Evolutionary conservation across 1,140 invertebrate genomes (phyloP), one percentile per base, ranked within the genome.

Genomic region (Zaprionus gabonicus): DNA sequence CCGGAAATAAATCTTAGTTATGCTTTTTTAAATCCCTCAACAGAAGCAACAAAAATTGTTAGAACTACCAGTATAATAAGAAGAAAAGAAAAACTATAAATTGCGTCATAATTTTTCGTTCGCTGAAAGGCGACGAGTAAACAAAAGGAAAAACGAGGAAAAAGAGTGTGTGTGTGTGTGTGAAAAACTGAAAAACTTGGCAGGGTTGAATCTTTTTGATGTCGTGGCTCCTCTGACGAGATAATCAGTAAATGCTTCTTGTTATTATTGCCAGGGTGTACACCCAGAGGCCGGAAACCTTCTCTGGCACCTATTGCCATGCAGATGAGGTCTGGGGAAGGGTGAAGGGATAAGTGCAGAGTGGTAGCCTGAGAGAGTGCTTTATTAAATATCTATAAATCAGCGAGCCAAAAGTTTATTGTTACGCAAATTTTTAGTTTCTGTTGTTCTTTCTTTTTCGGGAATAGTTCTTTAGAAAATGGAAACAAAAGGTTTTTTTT

Each of bases 1-100:
- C 81, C 81, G 84, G 84, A 88, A 88, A 88, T 88, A 88, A 88
- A 88, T 88, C 85, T 90, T 90, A 76, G 84, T 87, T 87, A 87
- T 88, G 81, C 84, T 55, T 72, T 72, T 69, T 60, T 46, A 64
- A 72, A 78, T 71, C 73, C 78, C 59, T 60, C 44, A 76, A 77
- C 83, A 82, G 87, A 51, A 46, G 41, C 41, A 46, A 66, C 55
- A 38, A 41, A 41, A 23, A 34, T 12, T 53, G 49, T 27, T 17
- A 15, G 12, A 55, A 55, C 25, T 15, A 56, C 23, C 1, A 23
- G 23, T 2, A 23, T 3, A 51, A 51, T 9, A 55, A 44, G 4
- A 58, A 67, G 56, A 72, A 81, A 72, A 55, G 72, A 69, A 78
- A 88, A 90, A 88, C 84, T 88, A 88, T 88, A 84, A 90, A 88